Evolutionary conservation across 2,113 vertebrate species (phyloP), one percentile per base, ranked within the genome.

Genomic region (Anser cygnoides): DNA sequence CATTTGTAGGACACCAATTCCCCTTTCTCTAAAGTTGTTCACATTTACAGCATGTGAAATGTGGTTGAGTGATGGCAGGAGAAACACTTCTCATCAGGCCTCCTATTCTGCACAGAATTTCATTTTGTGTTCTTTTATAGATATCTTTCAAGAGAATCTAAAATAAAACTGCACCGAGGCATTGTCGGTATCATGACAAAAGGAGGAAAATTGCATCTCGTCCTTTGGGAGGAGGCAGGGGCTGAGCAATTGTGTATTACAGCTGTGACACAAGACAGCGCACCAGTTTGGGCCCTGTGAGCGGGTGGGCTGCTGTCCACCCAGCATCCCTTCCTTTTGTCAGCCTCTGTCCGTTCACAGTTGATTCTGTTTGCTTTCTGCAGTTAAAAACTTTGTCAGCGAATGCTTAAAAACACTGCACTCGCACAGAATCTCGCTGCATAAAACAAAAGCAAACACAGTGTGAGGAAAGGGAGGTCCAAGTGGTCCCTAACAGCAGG

Each of bases 391-490:
- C 54, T 21, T 46, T 0, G 5, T 4, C 26, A 85, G 61, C 1
- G 4, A 22, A 3, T 5, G 22, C 16, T 22, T 57, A 13, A 58
- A 71, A 33, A 11, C 11, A 13, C 11, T 20, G 74, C 65, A 3
- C 0, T 23, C 0, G 0, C 17, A 11, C 4, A 2, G 65, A 25
- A 46, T 31, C 1, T 1, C 46, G 0, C 0, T 4, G 62, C 20
- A 0, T 39, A 39, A 67, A 50, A 75, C 67, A 67, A 70, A 87
- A 55, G 68, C 76, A 58, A 41, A 39, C 25, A 25, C 35, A 22
- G n/a, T 3, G 0, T 1, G 23, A 74, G 44, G 44, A 73, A 33
- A 11, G 16, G 31, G 43, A 41, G 22, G 13, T 16, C 11, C 5
- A 59, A n/a, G 7, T 10, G 41, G 44, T 85, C 75, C 19, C 4